phyloP scores from a whole-genome alignment of 1,140 invertebrate species.

The Cydia fagiglandana region DNA sequence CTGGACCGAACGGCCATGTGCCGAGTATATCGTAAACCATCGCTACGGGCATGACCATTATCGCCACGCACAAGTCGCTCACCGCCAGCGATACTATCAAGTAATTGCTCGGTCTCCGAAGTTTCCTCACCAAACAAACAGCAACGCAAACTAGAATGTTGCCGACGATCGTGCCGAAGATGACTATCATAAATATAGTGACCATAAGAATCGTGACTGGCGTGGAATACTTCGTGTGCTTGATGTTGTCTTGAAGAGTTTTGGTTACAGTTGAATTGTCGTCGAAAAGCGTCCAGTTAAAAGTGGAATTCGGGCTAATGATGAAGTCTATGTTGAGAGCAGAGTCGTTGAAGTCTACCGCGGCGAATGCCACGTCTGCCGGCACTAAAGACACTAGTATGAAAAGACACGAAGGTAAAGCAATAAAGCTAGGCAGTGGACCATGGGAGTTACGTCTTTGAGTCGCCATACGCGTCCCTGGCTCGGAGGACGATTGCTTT shows the following conservation, averaged over 20 bases:
- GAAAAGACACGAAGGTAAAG: slow-evolving; percentile 77
- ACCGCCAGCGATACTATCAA: slow-evolving; percentile 94
- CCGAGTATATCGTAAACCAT: slow-evolving; percentile 90
- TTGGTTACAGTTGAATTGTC: slow-evolving; percentile 55
- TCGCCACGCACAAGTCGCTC: slow-evolving; percentile 90
- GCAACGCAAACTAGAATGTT: slow-evolving; percentile 94
- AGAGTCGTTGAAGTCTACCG: slow-evolving; percentile 58
- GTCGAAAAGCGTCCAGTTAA: slow-evolving; percentile 66
- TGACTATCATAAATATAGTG: slow-evolving; percentile 86
- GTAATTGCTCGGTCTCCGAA: slow-evolving; percentile 91
- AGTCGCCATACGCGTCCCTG: slow-evolving; percentile 76
- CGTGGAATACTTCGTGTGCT: slow-evolving; percentile 70
- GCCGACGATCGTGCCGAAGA: slow-evolving; percentile 90
- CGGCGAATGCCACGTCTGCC: slow-evolving; percentile 49
- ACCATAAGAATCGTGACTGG: slow-evolving; percentile 83
- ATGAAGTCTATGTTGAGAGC: slow-evolving; percentile 47
- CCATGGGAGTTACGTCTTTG: slow-evolving; percentile 66
- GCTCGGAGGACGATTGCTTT: slow-evolving; percentile 61
- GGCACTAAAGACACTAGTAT: slow-evolving; percentile 67
- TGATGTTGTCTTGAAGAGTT: slow-evolving; percentile 56
- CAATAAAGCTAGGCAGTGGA: slow-evolving; percentile 76
- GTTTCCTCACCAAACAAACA: slow-evolving; percentile 91
- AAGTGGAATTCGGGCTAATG: slow-evolving; percentile 55
- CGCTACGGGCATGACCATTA: slow-evolving; percentile 92
- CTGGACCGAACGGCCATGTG: slow-evolving; percentile 90